phyloP scores from a whole-genome alignment of 2,888 invertebrate genomes.

The Ormyrus pomaceus region DNA sequence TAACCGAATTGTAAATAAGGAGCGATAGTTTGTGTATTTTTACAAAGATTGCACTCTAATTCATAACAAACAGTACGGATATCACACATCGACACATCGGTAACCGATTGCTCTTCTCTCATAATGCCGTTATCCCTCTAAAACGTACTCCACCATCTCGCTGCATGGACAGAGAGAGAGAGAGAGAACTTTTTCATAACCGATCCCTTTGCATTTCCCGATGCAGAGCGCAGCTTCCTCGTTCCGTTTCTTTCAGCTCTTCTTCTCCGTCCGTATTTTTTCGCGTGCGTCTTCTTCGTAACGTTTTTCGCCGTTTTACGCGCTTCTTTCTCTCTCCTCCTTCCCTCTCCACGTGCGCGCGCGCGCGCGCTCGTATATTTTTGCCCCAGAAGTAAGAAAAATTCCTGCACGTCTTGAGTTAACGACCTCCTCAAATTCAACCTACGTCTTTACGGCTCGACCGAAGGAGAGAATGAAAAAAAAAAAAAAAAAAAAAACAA shows the following conservation, averaged over 20 bases:
- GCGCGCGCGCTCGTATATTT: slow-evolving; percentile 17
- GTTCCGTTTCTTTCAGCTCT: slow-evolving; percentile 13
- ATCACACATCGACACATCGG: too few relatives aligned
- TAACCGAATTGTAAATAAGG: too few relatives aligned
- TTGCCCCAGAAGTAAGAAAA: slow-evolving; percentile 46
- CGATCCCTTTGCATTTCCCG: not conserved
- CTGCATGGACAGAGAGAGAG: too few relatives aligned
- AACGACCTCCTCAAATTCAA: slow-evolving; percentile 53
- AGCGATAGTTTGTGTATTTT: too few relatives aligned
- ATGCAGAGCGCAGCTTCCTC: not conserved
- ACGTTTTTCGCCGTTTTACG: slow-evolving; percentile 36
- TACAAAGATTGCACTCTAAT: too few relatives aligned
- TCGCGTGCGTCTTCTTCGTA: slow-evolving; percentile 19
- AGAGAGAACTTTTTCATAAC: too few relatives aligned
- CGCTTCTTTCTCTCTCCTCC: slow-evolving; percentile 2
- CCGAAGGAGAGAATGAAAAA: not conserved
- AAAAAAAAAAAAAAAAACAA: not conserved
- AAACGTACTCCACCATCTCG: too few relatives aligned
- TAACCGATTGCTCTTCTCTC: too few relatives aligned
- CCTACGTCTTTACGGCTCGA: slow-evolving; percentile 38
- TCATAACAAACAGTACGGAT: too few relatives aligned
- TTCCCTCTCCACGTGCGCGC: not conserved
- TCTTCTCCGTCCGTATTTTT: slow-evolving; percentile 10
- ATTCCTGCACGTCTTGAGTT: slow-evolving; percentile 45
- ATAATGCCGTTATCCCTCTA: too few relatives aligned